Evolutionary conservation across 2,888 invertebrate species (phyloP), one percentile per base, ranked within the genome.

Genomic region (Tubulanus polymorphus): DNA sequence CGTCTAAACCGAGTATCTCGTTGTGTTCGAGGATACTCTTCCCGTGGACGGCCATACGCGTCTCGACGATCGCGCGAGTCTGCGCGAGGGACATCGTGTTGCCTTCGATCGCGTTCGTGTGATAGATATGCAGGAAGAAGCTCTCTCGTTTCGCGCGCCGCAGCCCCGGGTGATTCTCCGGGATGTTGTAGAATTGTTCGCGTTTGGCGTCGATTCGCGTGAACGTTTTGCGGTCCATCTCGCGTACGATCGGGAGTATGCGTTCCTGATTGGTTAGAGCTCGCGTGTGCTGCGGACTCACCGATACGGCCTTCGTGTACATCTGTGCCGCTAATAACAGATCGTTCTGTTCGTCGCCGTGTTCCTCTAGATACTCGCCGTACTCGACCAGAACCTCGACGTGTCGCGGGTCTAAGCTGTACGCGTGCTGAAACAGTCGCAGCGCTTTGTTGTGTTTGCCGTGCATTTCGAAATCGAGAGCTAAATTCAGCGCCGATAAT

Each of bases 21-120:
- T 96, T 96, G 76, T 97, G 97, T 73, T 97, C 97, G 66, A 91
- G 86, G 50, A 97, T 87, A 73, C 93, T 93, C 80, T 96, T 96
- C 0, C 93, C 89, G 0, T 88, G 90, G 70, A 90, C 79, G 5
- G 83, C 83, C 62, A 84, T 85, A 45, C 89, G 85, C 0, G 95
- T 96, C 80, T 97, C 96, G 25, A 97, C 83, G 59, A 97, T 87
- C 56, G 89, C 89, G 63, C 94, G 84, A 0, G 96, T 91, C 78
- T 97, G 93, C 25, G 89, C 87, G 41, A 97, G 82, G 2, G 91
- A 90, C 88, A 99, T 91, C 0, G 96, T 96, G 74, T 97, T 97
- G 0, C 96, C 96, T 81, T 97, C 97, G 63, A 97, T 93, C 26
- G 92, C 96, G 23, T 93, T 94, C 0, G 95, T 93, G 74, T 97